Evolutionary conservation across 2,113 vertebrate genomes (phyloP), one percentile per base, ranked within the genome.

Genomic region (Aegypius monachus): DNA sequence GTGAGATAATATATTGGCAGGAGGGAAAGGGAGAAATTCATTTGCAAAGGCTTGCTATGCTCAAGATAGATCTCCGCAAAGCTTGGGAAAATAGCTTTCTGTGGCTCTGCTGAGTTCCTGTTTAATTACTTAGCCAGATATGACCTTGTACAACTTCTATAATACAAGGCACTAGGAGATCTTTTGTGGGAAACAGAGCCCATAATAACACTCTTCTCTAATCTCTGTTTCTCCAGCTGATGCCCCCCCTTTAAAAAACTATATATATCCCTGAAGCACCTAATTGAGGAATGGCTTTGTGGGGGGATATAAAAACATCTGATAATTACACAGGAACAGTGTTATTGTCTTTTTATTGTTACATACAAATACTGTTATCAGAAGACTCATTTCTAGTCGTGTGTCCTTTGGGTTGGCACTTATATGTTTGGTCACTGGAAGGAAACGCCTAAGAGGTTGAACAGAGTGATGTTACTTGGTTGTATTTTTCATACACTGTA

Each of bases 61-160:
- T 95, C 70, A 82, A 81, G 85, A 56, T 14, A 83, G 91, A 90
- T 73, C 71, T 80, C 61, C 1, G 6, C 58, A 80, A 95, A 86
- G 72, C 87, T 75, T 26, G 48, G 82, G 32, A 82, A 94, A 97
- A 95, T 40, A 86, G 75, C 75, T 93, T 86, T 95, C 73, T 81
- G 80, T 88, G 89, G 58, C 72, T 97, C 81, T 86, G 71, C 55
- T 42, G 86, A 95, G 82, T 87, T 96, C 72, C 88, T 94, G 82
- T 75, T 90, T 95, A 92, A 95, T 96, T 95, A 86, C 87, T 93
- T 47, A 89, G 80, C 36, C 62, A 95, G 84, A 75, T 88, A 65
- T 27, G 48, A 95, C 74, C 92, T 94, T 81, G 82, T 40, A 73
- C 52, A 78, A 34, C 59, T 93, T 45, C 31, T 88, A 4, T 25